Base-by-base conservation (phyloP, 1,140 invertebrate genomes). In the Zaprionus ornatus region DNA sequence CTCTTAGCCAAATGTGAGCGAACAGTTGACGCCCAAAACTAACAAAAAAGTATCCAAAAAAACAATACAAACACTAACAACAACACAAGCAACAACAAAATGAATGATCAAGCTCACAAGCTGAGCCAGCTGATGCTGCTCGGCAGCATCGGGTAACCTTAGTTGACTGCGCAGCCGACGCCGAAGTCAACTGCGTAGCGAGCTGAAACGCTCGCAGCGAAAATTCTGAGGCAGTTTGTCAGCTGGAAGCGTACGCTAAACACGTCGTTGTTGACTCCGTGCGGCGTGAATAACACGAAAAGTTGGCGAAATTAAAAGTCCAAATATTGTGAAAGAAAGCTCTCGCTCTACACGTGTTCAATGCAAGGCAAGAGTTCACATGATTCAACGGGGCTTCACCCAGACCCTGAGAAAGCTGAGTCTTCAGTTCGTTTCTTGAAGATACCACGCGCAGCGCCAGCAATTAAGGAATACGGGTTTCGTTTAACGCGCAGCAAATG, bases 401-500 rank as follows among this genome's bases (percentile, higher is more conserved):
- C 40, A 9, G 40, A 45, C 2, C n/a, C 7, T n/a, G 40, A 45
- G 6, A 17, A 7, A 17, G n/a, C 40, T 9, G n/a, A 27, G 21
- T 90, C 92, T 60, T 37, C 77, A 64, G 72, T 91, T 35, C 90
- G 93, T 40, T 54, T 93, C 75, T 93, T 68, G 32, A 91, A 75
- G 90, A 91, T 90, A 69, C 91, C 63, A 32, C 80, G 68, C 23
- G 82, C 74, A 62, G 90, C 70, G 87, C 93, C 85, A 1, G 48
- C 74, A 35, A 76, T 90, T n/a, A 76, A 90, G n/a, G 69, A 73
- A 25, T 95, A 93, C 35, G 95, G 95, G 19, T 96, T 96, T 91
- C 94, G 95, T 82, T 88, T 96, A 50, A 95, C 94, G 1, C 93
- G 95, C 66, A 95, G 94, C 21, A 95, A 95, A 82, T 96, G 95